Evolutionary conservation across 2,888 invertebrate species (phyloP).

Genomic region (Cephus pulcher): DNA sequence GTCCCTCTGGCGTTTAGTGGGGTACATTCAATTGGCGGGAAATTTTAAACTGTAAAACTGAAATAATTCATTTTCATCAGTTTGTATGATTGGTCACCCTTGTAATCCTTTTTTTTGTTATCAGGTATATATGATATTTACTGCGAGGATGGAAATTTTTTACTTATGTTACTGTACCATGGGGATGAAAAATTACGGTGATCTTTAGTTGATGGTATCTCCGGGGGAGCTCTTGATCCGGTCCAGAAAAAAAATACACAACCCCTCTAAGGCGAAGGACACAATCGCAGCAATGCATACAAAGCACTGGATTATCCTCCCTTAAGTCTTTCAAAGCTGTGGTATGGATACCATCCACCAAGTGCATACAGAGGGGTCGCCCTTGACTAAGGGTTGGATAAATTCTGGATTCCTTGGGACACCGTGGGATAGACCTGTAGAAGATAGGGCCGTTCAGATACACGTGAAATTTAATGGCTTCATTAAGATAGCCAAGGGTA

Average conservation of each 20-base stretch:
- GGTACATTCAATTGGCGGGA: background rate
- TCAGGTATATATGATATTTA: background rate
- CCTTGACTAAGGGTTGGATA: constrained; percentile 3
- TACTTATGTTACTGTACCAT: background rate
- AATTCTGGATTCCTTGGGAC: background rate
- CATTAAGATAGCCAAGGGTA: background rate
- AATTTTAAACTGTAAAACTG: background rate
- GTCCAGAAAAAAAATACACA: background rate
- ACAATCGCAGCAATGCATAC: constrained; percentile 21
- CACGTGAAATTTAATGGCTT: background rate
- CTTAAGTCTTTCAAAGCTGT: constrained; percentile 15
- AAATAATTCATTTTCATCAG: background rate
- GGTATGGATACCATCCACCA: constrained; percentile 9
- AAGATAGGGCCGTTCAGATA: background rate
- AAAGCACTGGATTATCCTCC: constrained; percentile 19
- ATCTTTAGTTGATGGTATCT: background rate
- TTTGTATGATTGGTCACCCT: background rate
- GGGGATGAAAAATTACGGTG: background rate
- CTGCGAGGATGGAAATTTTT: background rate
- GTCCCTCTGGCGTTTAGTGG: background rate
- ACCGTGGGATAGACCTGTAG: background rate
- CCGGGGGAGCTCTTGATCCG: background rate
- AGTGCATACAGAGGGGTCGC: constrained; percentile 13
- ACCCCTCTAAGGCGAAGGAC: background rate
- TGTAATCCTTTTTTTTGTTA: background rate